Conservation (phyloP, 1,140 invertebrate species). For the Uloborus diversus region DNA sequence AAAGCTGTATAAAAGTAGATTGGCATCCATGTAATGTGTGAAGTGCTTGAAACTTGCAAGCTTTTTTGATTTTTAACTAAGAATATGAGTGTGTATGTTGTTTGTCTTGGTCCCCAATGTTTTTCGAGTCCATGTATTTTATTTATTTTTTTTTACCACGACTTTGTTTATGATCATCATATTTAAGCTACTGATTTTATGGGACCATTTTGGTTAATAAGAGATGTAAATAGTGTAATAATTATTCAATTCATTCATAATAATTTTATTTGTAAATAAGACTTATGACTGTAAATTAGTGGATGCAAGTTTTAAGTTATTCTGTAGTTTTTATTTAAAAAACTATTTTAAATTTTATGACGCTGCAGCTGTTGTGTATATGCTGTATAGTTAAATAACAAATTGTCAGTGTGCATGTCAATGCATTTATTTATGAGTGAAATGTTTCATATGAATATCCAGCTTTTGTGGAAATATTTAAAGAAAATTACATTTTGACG, state of each 20-base stretch:
- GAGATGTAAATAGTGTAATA: not conserved
- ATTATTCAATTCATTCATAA: no score
- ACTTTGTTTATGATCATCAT: constrained; percentile 23
- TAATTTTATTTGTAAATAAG: no score
- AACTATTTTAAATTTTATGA: no score
- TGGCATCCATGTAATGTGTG: not conserved
- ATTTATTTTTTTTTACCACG: constrained; percentile 1
- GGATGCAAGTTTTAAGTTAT: no score
- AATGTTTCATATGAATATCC: constrained; percentile 8
- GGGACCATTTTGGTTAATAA: constrained; percentile 39
- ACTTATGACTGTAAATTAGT: no score
- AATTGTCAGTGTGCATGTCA: not conserved
- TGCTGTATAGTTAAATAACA: not conserved
- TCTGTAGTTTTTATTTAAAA: no score
- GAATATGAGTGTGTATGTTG: no score
- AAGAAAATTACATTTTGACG: not conserved
- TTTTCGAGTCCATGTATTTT: not conserved
- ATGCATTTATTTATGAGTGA: not conserved
- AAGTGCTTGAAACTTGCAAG: constrained; percentile 21
- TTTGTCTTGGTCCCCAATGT: no score
- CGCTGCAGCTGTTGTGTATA: constrained; percentile 8
- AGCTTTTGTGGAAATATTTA: constrained; percentile 14
- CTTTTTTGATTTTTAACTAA: constrained; percentile 11
- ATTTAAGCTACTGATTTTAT: no score
- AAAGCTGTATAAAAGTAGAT: constrained; percentile 36